A percentile compares a stretch with the other conserved stretches of the same genome.
Conservation (phyloP, 2,888 invertebrate genomes). For the Drosophila nigricruria region DNA sequence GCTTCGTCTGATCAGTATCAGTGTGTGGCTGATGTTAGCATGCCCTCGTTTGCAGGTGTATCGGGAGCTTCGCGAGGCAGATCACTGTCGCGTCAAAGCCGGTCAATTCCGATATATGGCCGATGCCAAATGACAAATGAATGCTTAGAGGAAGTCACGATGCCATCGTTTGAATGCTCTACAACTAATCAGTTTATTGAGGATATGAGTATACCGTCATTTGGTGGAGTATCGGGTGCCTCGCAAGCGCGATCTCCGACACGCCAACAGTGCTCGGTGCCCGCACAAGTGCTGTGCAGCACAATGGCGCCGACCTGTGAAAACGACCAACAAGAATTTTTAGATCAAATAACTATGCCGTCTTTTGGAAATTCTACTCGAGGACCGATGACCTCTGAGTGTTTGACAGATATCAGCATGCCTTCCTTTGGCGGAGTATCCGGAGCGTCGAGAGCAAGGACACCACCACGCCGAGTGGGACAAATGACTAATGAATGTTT, state of each 20-base stretch:
- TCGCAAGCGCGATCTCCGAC: background rate
- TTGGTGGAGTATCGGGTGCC: constrained; percentile 17
- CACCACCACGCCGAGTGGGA: background rate
- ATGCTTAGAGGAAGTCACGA: constrained; percentile 14
- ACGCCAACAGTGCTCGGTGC: background rate
- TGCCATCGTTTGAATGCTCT: constrained; percentile 14
- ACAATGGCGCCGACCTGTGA: background rate
- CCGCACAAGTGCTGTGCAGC: background rate
- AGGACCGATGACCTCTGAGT: constrained; percentile 4
- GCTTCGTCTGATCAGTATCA: constrained; percentile 9
- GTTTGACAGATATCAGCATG: constrained; percentile 30
- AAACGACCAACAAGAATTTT: background rate
- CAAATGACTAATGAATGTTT: constrained; percentile 14
- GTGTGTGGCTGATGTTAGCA: constrained; percentile 17
- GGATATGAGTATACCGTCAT: constrained; percentile 40
- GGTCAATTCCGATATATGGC: background rate
- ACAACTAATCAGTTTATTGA: constrained; percentile 18
- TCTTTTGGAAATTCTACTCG: background rate
- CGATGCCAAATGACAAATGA: background rate
- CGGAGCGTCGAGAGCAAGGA: background rate
- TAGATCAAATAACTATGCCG: constrained; percentile 15
- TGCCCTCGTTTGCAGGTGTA: constrained; percentile 19
- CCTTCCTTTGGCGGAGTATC: constrained; percentile 36
- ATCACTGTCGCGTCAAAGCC: background rate
- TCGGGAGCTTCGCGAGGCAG: constrained; percentile 1